phyloP scores from a whole-genome alignment of 1,140 invertebrate genomes.

The Hesperophylax magnus region DNA sequence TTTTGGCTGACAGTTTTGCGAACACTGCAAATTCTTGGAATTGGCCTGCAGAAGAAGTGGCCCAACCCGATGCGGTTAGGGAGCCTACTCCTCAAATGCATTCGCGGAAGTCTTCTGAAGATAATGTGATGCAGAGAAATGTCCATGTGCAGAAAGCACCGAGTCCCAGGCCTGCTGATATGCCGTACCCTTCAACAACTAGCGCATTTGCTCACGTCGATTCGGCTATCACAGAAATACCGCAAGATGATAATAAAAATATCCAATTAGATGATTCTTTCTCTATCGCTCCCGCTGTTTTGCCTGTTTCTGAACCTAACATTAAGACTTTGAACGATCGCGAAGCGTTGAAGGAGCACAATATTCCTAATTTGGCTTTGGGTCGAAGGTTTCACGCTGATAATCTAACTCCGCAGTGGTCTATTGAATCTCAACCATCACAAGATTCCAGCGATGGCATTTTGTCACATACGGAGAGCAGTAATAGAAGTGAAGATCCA shows the following conservation, averaged over 20 bases:
- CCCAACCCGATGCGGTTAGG: constrained; percentile 43
- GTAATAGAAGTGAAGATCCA: constrained; percentile 71
- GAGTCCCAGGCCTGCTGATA: constrained; percentile 9
- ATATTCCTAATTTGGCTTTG: constrained; percentile 63
- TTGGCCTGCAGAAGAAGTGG: constrained; percentile 64
- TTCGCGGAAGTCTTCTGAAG: constrained; percentile 33
- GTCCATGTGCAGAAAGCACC: constrained; percentile 27
- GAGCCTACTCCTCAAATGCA: constrained; percentile 33
- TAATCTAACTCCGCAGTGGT: constrained; percentile 73
- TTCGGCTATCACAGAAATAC: not conserved
- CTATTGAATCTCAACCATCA: constrained; percentile 74
- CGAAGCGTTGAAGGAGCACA: constrained; percentile 63
- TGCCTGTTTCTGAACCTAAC: constrained; percentile 31
- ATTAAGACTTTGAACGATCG: constrained; percentile 64
- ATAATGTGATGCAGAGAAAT: constrained; percentile 11
- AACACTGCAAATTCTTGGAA: constrained; percentile 65
- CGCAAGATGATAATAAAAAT: constrained; percentile 41
- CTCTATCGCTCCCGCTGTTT: not conserved
- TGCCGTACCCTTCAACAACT: not conserved
- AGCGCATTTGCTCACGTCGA: not conserved
- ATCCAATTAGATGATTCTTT: not conserved
- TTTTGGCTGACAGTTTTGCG: constrained; percentile 68
- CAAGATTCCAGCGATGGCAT: constrained; percentile 73
- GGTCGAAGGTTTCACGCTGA: constrained; percentile 67
- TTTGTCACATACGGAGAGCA: constrained; percentile 71